These are phyloP conservation scores for Stenichneumon culpator DNA, from an alignment of 2,888 invertebrate genomes.

Conservation along the genomic window DNA sequence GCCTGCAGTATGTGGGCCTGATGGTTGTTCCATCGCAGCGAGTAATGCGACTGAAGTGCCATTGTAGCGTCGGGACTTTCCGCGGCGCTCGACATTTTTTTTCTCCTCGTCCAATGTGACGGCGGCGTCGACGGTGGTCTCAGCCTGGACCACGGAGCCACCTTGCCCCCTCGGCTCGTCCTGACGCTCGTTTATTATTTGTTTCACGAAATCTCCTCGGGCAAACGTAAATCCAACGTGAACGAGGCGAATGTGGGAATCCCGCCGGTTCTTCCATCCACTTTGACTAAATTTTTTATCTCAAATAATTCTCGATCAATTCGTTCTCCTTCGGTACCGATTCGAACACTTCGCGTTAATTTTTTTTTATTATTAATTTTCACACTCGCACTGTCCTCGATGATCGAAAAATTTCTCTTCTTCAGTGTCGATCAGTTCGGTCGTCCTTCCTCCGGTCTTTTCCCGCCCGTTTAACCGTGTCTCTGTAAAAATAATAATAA, in stretches of 20 bases:
- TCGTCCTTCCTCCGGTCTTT: conserved; percentile 40
- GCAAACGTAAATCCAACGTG: conserved; percentile 18
- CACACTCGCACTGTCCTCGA: conserved; percentile 53
- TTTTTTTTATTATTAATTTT: conserved; percentile 15
- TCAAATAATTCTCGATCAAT: background rate
- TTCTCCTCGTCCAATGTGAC: conserved; percentile 67
- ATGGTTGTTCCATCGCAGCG: conserved; percentile 97
- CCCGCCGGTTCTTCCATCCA: conserved; percentile 64
- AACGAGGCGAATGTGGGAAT: conserved; percentile 52
- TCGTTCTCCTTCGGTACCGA: conserved; percentile 16
- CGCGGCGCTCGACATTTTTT: conserved; percentile 82
- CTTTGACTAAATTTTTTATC: conserved; percentile 26
- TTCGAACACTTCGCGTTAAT: conserved; percentile 42
- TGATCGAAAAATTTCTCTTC: conserved; percentile 21
- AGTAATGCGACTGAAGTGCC: conserved; percentile 92
- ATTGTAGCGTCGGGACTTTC: conserved; percentile 83
- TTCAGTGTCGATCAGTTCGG: conserved; percentile 42
- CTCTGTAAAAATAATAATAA: conserved; percentile 36
- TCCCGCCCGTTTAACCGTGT: conserved; percentile 63
- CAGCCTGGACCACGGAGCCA: conserved; percentile 77
- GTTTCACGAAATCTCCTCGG: conserved; percentile 36
- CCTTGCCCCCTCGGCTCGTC: conserved; percentile 75
- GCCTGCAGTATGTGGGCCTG: conserved; percentile 94
- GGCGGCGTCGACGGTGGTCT: conserved; percentile 63
- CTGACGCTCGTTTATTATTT: conserved; percentile 52